Evolutionary conservation across 2,888 invertebrate genomes (phyloP), one percentile per base, ranked within the genome.

Genomic region (Magallana nippona): DNA sequence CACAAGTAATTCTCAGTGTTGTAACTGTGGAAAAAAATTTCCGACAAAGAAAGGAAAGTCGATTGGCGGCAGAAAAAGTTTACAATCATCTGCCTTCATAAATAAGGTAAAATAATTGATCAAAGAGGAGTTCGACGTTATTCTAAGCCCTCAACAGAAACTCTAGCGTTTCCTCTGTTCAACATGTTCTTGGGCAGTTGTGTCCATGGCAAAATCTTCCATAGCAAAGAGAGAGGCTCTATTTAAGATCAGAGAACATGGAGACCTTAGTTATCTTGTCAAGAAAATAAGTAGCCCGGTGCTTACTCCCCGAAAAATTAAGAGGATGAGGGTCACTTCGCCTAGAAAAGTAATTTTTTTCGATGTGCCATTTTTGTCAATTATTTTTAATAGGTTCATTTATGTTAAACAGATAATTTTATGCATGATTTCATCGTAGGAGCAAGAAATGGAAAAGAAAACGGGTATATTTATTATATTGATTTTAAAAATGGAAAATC

Each of bases 211-310:
- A 3, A 78, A 78, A 78, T 32, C 78, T 13, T 32, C 32, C 32
- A 44, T 44, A 17, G 32, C 78, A 44, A 78, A 55, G 55, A 78
- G 32, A 78, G 44, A 78, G 19, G 32, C 55, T 3, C 17, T 78
- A 13, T 17, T 15, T 55, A 44, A 32, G 55, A 44, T 55, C 32
- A 78, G 32, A 44, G 78, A 55, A 11, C 55, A 78, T 17, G 32
- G 32, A 78, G 78, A 32, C 32, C 15, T 44, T 32, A 78, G n/a
- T 32, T 62, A 62, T 19, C 62, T 62, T 8, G 62, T 19, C 19
- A 78, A 44, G 32, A 78, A 55, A 78, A 32, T 78, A 11, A 78
- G 78, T 32, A 78, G 78, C 19, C 78, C 78, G 13, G 78, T 17
- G 55, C 17, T 44, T 32, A 78, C 32, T 17, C 78, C 78, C 32